Base-by-base conservation (phyloP, 2,797 vertebrate genomes). In the Synanceia verrucosa region DNA sequence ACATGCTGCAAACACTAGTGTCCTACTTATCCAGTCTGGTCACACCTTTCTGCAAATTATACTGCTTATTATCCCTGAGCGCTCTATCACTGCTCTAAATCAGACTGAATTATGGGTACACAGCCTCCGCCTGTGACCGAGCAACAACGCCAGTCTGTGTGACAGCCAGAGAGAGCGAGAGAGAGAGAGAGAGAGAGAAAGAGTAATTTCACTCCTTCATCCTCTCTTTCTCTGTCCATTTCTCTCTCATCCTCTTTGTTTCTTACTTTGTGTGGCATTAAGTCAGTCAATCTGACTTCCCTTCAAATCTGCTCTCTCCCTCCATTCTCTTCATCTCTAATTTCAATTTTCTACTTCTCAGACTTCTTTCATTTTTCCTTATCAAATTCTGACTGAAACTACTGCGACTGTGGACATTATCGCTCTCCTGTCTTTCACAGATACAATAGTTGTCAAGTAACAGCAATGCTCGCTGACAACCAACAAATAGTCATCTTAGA, bases 31-130 rank as follows among this genome's bases (percentile, higher is more conserved):
- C 52, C 46, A 91, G 85, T 90, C 91, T 74, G 68, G 82, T 92
- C 88, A 91, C 92, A 92, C 83, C 85, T 84, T 80, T 71, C 85
- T 78, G 83, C 84, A 92, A 89, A 93, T 93, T 84, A 92, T 72
- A 70, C 76, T 79, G 87, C 89, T 92, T 93, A 93, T 92, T 93
- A 91, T 87, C 84, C 88, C 69, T 82, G 79, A 87, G 88, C 75
- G 34, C 81, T 88, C 76, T 80, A 92, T 90, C 82, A 19, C 78
- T 51, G 82, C 79, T 70, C 80, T 89, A 86, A 91, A 90, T 92
- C 92, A 90, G 76, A 78, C 83, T 86, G 86, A 89, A 90, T 91
- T 88, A 91, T 91, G 88, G 84, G 89, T 79, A 79, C 77, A 76
- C 75, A 87, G 85, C 77, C 74, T 80, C 76, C 53, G 76, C 65